Evolutionary conservation across 1,140 invertebrate species (phyloP).

Genomic region (Mya arenaria): DNA sequence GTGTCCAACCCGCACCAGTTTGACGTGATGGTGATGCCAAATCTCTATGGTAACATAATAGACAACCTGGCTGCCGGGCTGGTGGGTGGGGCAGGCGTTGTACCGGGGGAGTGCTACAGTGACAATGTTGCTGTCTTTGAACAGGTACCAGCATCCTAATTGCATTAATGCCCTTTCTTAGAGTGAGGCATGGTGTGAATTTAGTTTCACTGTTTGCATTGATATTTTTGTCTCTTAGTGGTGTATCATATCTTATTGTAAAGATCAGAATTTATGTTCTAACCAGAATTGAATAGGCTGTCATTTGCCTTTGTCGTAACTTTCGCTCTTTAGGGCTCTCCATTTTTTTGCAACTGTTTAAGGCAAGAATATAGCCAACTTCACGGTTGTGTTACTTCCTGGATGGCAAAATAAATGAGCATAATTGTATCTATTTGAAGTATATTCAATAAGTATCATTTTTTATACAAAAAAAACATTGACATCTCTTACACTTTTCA

Average conservation of each 20-base stretch:
- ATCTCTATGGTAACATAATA: slow-evolving; percentile 99
- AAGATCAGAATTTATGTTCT: too few relatives aligned
- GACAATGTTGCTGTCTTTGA: slow-evolving; percentile 96
- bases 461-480: neutral
- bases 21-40: slow-evolving; percentile 99
- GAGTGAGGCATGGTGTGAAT: too few relatives aligned
- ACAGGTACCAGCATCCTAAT: too few relatives aligned
- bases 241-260: too few relatives aligned
- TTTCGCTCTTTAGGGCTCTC: too few relatives aligned
- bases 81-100: slow-evolving; percentile 98
- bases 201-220: too few relatives aligned
- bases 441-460: neutral
- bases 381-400: neutral
- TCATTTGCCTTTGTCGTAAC: too few relatives aligned
- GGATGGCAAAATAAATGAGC: neutral
- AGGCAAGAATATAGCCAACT: neutral
- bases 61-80: slow-evolving; percentile 98
- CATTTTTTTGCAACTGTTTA: neutral
- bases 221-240: too few relatives aligned
- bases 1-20: slow-evolving; percentile 98
- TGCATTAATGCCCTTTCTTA: too few relatives aligned
- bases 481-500: slow-evolving; percentile 63
- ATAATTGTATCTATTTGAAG: neutral
- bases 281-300: too few relatives aligned
- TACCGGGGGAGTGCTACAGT: slow-evolving; percentile 96